Base-by-base conservation (phyloP, 2,888 invertebrate species). In the Entomobrya multifasciata region DNA sequence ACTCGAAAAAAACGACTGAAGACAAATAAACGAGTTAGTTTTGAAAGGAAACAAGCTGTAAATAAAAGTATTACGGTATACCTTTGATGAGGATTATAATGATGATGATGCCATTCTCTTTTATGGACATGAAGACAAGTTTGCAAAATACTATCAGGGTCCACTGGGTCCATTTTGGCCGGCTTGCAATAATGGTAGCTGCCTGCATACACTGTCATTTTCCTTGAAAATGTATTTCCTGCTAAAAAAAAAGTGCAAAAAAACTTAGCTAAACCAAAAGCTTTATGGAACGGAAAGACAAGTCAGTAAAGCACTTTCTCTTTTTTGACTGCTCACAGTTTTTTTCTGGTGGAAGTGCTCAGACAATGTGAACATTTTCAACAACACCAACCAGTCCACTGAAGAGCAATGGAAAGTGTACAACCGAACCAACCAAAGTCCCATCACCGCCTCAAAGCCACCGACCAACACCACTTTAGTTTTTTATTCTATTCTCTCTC, bases 111-210 rank as follows among this genome's bases (percentile, higher is more conserved):
- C 11, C 25, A 25, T 25, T 57, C 13, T 55, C n/a, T 52, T 55
- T 27, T 55, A 55, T 27, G 74, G 55, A 74, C 74, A 30, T 55
- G 55, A 57, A 57, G 55, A 74, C 74, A 74, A 30, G 25, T 55
- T 27, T n/a, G 57, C 2, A 55, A 49, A 72, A 77, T 6, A 47
- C 22, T 55, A 15, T 65, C n/a, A n/a, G 47, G 47, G 79, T 65
- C 79, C 67, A 80, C 30, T 67, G 79, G 79, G 79, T 36, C 65
- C 52, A 80, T 67, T 57, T n/a, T 57, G 57, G 57, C 57, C 25
- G 57, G 22, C 22, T 5, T 25, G 57, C 25, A 57, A 57, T 57
- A 20, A 20, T 3, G 20, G 3, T n/a, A n/a, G n/a, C n/a, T n/a
- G n/a, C n/a, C n/a, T 55, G 20, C 52, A 55, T 20, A 44, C 47